phyloP scores from a whole-genome alignment of 1,140 invertebrate species.

The Eurosta solidaginis region DNA sequence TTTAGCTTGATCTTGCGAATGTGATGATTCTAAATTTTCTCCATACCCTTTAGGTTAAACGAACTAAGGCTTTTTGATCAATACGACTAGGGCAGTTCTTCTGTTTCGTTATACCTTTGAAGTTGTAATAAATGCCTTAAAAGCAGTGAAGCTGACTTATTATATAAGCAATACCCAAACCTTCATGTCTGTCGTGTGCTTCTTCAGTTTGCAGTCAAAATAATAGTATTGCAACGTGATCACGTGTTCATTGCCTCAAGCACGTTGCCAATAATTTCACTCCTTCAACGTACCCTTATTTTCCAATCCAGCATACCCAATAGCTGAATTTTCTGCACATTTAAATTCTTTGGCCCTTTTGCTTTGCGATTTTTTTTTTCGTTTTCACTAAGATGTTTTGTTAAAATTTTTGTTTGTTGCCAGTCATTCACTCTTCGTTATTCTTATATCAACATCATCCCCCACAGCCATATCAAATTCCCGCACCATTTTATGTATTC shows the following conservation, averaged over 20 bases:
- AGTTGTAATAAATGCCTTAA: no score
- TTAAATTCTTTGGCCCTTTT: no score
- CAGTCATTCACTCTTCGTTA: neutral
- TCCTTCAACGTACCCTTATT: neutral
- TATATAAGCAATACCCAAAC: no score
- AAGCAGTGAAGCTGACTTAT: no score
- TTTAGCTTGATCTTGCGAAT: no score
- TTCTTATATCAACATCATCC: conserved; percentile 6
- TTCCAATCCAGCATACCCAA: neutral
- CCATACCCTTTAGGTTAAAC: no score
- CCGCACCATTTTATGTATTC: neutral
- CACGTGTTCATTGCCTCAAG: conserved; percentile 10
- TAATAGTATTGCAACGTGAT: conserved; percentile 25
- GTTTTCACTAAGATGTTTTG: neutral
- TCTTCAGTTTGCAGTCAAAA: neutral
- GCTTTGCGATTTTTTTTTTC: neutral
- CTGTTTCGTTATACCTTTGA: no score
- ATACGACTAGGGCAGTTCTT: no score
- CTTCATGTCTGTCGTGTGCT: no score
- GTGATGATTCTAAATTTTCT: no score
- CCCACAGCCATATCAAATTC: neutral
- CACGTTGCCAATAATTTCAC: conserved; percentile 12
- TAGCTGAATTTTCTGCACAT: neutral
- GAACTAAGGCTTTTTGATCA: no score
- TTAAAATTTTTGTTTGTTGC: neutral